Conservation (phyloP, 2,888 invertebrate species). For the Morinoia aosen region DNA sequence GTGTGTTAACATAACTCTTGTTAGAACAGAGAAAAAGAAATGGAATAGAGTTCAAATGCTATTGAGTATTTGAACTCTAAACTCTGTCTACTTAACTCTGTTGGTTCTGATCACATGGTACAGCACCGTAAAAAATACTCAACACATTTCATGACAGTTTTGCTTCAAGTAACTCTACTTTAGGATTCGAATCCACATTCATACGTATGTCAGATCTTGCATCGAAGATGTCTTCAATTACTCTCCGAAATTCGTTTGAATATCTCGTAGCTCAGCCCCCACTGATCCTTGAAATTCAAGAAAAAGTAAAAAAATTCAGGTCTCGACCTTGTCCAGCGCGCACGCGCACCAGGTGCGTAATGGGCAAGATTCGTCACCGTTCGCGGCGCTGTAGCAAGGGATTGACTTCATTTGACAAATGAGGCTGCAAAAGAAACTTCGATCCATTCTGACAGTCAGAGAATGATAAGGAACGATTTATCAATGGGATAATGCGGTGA, state of each 20-base stretch:
- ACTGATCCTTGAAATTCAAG: background rate
- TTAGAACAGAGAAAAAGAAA: no score
- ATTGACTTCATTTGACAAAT: conserved; percentile 29
- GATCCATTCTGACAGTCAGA: background rate
- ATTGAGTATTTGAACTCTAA: no score
- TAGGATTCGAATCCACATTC: background rate
- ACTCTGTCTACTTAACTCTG: background rate
- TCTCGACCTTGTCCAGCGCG: background rate
- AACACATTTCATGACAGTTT: background rate
- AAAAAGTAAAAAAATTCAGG: background rate
- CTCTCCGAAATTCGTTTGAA: background rate
- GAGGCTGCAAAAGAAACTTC: conserved; percentile 3
- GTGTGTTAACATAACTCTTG: no score
- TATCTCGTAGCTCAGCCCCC: background rate
- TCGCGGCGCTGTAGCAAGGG: background rate
- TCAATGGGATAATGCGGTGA: background rate
- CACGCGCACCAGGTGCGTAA: background rate
- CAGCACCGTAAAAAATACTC: background rate
- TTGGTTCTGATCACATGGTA: background rate
- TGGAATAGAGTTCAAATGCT: no score
- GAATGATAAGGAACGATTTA: conserved; percentile 16
- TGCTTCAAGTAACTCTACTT: background rate
- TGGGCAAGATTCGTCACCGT: background rate
- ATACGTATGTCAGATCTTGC: background rate
- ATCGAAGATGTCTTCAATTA: background rate